Evolutionary conservation across 2,888 invertebrate species (phyloP), one percentile per base, ranked within the genome.

Genomic region (Liodrosophila aerea): DNA sequence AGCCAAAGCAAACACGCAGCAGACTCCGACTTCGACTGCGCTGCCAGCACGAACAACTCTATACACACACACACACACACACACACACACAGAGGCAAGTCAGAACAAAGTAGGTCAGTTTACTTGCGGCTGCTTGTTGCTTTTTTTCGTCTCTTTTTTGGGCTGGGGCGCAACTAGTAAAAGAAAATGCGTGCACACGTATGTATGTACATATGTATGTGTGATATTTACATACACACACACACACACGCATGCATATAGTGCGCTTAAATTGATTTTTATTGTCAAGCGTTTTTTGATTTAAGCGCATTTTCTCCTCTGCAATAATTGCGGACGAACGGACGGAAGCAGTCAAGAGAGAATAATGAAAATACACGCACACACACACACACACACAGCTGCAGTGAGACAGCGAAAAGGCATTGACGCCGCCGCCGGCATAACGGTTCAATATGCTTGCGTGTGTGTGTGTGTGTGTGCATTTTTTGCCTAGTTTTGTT

Each of bases 31-130:
- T 13, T 7, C 12, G 34, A 7, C 18, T n/a, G 16, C 18, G 37
- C 15, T 39, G n/a, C 18, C 18, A 16, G 9, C 4, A 39, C 36
- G 36, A 15, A 16, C 15, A 22, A 22, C n/a, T n/a, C n/a, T 4
- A 22, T 22, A 22, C 22, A 22, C 22, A 63, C 34, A 22, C 22
- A 22, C 22, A 22, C 22, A 22, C 22, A 22, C 22, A 22, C 22
- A 22, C 29, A 7, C 29, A 29, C 37, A 53, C 54, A 60, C 49
- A n/a, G n/a, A n/a, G n/a, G n/a, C 47, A 9, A 71, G 64, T 57
- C 50, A 40, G 47, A 44, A 56, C 64, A 63, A 77, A 77, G 70
- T 77, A 77, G 77, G 82, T 77, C 82, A 77, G 82, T 70, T 77
- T 77, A 75, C 46, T 63, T 51, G 22, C 22, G 2, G 22, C 3